phyloP scores from a whole-genome alignment of 92 coral and sea anemone genomes.

The Heteractis magnifica region DNA sequence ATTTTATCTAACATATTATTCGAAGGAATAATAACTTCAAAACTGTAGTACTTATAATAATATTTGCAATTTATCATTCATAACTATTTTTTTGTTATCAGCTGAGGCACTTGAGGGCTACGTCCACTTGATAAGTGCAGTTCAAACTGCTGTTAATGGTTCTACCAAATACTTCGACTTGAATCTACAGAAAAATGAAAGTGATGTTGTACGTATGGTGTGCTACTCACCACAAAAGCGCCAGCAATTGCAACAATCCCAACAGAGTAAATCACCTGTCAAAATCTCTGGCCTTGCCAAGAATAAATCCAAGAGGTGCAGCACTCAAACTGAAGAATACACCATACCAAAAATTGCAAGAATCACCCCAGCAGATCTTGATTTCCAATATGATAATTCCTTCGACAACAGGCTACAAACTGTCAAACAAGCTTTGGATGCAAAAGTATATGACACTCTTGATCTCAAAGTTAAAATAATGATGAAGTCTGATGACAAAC shows the following conservation, averaged over 20 bases:
- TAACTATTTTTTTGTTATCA: slow-evolving; percentile 20
- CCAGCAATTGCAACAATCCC: slow-evolving; percentile 13
- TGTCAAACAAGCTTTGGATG: slow-evolving; percentile 52
- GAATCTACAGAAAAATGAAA: slow-evolving; percentile 34
- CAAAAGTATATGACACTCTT: slow-evolving; percentile 45
- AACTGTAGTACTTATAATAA: slow-evolving; percentile 6
- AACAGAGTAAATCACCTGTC: slow-evolving; percentile 35
- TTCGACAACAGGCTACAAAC: slow-evolving; percentile 47
- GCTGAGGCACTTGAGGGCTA: slow-evolving; percentile 42
- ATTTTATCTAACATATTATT: not conserved
- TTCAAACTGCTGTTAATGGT: slow-evolving; percentile 42
- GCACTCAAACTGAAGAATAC: slow-evolving; percentile 37
- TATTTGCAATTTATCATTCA: slow-evolving; percentile 14
- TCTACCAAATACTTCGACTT: slow-evolving; percentile 37
- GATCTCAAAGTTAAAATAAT: slow-evolving; percentile 61
- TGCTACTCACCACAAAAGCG: slow-evolving; percentile 36
- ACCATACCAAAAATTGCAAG: slow-evolving; percentile 44
- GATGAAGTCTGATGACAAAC: slow-evolving; percentile 47
- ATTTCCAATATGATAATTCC: slow-evolving; percentile 35
- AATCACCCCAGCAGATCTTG: slow-evolving; percentile 35
- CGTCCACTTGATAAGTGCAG: slow-evolving; percentile 27
- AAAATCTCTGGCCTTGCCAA: slow-evolving; percentile 34
- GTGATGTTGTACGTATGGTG: slow-evolving; percentile 32
- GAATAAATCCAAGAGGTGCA: slow-evolving; percentile 29
- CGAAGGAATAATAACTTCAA: slow-evolving; percentile 1